phyloP scores from a whole-genome alignment of 2,888 invertebrate genomes.

The Philaethria dido region DNA sequence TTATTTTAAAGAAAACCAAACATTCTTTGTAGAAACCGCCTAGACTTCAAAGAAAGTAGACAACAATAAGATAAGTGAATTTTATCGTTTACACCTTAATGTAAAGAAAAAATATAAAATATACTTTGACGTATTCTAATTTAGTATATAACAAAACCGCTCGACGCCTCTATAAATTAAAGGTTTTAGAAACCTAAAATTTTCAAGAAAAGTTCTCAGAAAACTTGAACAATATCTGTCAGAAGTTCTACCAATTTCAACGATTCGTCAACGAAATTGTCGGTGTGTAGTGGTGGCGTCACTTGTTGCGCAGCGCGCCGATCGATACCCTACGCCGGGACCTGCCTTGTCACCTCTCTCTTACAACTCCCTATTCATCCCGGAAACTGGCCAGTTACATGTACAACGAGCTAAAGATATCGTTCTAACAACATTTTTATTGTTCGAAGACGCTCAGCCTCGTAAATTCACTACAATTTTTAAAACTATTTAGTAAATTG shows the following conservation, averaged over 20 bases:
- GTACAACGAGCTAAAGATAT: slow-evolving; percentile 10
- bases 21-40: no score
- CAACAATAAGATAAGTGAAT: no score
- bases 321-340: slow-evolving; percentile 64
- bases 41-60: no score
- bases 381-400: slow-evolving; percentile 34
- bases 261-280: slow-evolving; percentile 26
- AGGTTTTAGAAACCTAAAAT: neutral
- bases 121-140: neutral
- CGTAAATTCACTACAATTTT: slow-evolving; percentile 1
- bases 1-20: no score
- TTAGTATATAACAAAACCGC: neutral
- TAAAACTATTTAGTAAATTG: slow-evolving; percentile 4
- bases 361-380: slow-evolving; percentile 51
- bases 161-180: neutral
- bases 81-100: neutral
- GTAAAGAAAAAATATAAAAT: no score
- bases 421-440: slow-evolving; percentile 12
- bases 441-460: neutral
- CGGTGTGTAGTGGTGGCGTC: slow-evolving; percentile 48
- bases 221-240: slow-evolving; percentile 9
- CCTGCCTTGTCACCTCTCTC: slow-evolving; percentile 49
- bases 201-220: neutral
- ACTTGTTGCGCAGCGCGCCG: slow-evolving; percentile 76
- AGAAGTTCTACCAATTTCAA: slow-evolving; percentile 14